A percentile compares a stretch with the other conserved stretches of the same genome.
phyloP scores from a whole-genome alignment of 2,797 vertebrate species.

The Sebastes cheni region DNA sequence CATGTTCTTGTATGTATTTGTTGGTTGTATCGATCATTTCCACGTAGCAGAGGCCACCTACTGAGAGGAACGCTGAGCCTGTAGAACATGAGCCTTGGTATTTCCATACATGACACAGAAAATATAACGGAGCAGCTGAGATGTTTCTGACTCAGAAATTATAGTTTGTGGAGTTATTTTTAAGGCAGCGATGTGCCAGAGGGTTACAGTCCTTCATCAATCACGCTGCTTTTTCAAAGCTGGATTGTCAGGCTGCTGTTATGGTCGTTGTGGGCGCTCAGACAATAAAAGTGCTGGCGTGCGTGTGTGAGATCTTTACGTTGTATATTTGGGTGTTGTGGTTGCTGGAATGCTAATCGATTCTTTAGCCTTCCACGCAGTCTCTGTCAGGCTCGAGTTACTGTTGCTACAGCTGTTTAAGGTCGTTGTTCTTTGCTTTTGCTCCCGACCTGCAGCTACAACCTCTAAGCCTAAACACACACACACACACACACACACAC shows the following conservation, averaged over 20 bases:
- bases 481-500: conserved; percentile 7
- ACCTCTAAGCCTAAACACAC: conserved; percentile 62
- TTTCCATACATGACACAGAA: conserved; percentile 45
- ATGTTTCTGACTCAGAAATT: conserved; percentile 48
- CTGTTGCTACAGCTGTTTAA: conserved; percentile 85
- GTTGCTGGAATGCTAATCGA: conserved; percentile 58
- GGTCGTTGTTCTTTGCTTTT: conserved; percentile 78
- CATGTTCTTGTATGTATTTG: background rate
- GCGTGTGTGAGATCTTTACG: conserved; percentile 20
- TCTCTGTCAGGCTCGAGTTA: conserved; percentile 71
- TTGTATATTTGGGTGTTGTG: conserved; percentile 49
- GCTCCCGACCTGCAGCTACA: conserved; percentile 66
- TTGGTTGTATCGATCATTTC: conserved; percentile 35
- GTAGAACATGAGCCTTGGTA: conserved; percentile 36
- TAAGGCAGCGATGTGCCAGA: conserved; percentile 12
- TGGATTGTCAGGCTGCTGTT: conserved; percentile 1
- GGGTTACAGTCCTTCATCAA: conserved; percentile 19
- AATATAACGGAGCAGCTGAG: conserved; percentile 56
- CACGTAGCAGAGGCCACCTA: conserved; percentile 9
- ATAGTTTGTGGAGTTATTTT: conserved; percentile 59
- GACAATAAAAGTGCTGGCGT: conserved; percentile 9
- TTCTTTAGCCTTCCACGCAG: conserved; percentile 37
- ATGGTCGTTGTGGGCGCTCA: background rate
- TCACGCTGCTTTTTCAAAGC: conserved; percentile 19
- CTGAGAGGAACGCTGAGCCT: conserved; percentile 1